Evolutionary conservation across 2,113 vertebrate genomes (phyloP).

Genomic region (Catharus fuscescens): DNA sequence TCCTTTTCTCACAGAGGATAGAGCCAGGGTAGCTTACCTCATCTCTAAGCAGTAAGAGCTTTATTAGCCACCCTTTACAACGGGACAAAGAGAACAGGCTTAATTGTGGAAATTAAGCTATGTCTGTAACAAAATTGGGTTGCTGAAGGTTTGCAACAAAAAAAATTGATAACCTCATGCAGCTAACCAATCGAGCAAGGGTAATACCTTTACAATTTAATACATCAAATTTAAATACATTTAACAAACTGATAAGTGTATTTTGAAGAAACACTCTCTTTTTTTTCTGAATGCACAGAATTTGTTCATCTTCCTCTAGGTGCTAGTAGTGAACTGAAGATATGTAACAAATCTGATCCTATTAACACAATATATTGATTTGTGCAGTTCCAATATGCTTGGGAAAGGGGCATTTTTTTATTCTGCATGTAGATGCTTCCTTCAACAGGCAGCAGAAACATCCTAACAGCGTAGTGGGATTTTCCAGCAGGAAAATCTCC

Average conservation of each 20-base stretch:
- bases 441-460: not conserved
- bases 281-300: not conserved
- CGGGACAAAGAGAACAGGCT: not conserved
- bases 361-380: slow-evolving; percentile 48
- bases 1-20: not conserved
- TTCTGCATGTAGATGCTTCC: not conserved
- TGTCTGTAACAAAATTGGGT: not conserved
- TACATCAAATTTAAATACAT: not conserved
- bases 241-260: not conserved
- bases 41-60: not conserved
- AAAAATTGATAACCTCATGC: not conserved
- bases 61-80: slow-evolving; percentile 3
- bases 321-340: slow-evolving; percentile 14
- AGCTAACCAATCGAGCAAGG: not conserved
- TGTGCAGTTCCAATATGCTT: not conserved
- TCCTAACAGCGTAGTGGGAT: not conserved
- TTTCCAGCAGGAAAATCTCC: not conserved
- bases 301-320: not conserved
- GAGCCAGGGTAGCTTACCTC: not conserved
- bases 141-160: not conserved
- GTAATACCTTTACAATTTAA: slow-evolving; percentile 14
- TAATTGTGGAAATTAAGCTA: not conserved
- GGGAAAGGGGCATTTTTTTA: slow-evolving; percentile 17
- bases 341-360: slow-evolving; percentile 33
- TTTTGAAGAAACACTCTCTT: not conserved